Conservation (phyloP, 2,797 vertebrate species). For the Sciurus carolinensis region DNA sequence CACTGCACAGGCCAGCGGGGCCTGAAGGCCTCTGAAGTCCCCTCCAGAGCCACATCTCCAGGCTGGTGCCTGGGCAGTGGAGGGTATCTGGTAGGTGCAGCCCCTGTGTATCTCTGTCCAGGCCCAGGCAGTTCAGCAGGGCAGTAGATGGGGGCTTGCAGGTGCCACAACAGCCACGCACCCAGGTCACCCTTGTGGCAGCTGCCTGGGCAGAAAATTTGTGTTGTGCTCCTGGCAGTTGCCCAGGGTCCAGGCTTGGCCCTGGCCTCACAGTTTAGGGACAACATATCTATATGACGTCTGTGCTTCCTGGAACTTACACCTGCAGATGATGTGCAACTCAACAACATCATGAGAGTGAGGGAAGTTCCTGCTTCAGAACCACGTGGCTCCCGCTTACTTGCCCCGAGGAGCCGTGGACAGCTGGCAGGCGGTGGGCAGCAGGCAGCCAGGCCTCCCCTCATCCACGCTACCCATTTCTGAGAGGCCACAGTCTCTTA, state of each 20-base stretch:
- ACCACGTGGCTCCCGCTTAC: rapidly evolving
- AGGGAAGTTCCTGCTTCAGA: not conserved
- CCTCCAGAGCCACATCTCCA: not conserved
- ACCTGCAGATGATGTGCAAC: not conserved
- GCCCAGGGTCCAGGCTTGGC: not conserved
- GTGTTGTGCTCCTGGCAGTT: not conserved
- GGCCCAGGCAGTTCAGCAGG: not conserved
- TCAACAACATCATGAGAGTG: not conserved
- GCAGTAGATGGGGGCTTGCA: not conserved
- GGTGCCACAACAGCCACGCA: not conserved
- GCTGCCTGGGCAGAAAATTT: not conserved
- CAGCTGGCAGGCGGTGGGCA: not conserved
- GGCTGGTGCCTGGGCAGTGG: not conserved
- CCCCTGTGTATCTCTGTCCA: not conserved
- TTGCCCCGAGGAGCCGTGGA: not conserved
- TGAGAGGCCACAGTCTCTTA: not conserved
- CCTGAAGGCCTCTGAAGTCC: too few relatives aligned
- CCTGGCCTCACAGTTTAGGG: not conserved
- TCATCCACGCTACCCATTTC: not conserved
- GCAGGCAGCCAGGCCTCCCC: not conserved
- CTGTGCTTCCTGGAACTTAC: not conserved
- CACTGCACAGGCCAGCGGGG: not conserved
- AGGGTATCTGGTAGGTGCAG: not conserved
- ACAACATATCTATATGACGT: constrained; percentile 16
- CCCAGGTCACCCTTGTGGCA: not conserved